These are phyloP conservation scores for Actinernus sp. DNA, from an alignment of 92 coral and sea anemone genomes.

Conservation along the genomic window DNA sequence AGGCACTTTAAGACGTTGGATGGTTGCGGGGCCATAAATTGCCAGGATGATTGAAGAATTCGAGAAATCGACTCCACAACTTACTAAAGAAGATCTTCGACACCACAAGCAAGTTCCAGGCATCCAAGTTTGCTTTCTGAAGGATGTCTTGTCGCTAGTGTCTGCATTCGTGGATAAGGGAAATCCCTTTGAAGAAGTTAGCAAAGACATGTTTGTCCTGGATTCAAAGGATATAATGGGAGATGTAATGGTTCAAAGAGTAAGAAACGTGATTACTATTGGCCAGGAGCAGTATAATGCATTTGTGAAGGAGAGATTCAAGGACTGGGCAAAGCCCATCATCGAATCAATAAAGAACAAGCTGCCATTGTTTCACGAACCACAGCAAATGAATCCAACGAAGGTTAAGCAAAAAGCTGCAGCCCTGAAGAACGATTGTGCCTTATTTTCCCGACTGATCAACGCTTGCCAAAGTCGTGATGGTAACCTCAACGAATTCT, in stretches of 20 bases:
- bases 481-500: conserved; percentile 37
- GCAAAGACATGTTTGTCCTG: conserved; percentile 18
- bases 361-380: conserved; percentile 31
- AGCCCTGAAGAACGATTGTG: conserved; percentile 48
- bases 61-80: conserved; percentile 4
- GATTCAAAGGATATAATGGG: conserved; percentile 28
- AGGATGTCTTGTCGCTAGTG: conserved; percentile 25
- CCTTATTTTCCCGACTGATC: conserved; percentile 49
- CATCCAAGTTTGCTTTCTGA: conserved; percentile 21
- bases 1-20: conserved; percentile 60
- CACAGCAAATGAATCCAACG: background rate
- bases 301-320: conserved; percentile 44
- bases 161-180: conserved; percentile 34
- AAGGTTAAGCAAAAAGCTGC: conserved; percentile 30
- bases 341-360: conserved; percentile 44
- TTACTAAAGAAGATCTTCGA: background rate
- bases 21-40: conserved; percentile 76
- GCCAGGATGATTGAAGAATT: conserved; percentile 57
- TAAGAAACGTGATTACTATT: conserved; percentile 17
- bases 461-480: conserved; percentile 59
- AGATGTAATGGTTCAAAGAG: conserved; percentile 21
- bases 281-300: conserved; percentile 35
- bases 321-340: conserved; percentile 22
- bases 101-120: conserved; percentile 43
- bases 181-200: conserved; percentile 44